phyloP scores from a whole-genome alignment of 53 echinoderm and acorn worm species.

The Patiria pectinifera region DNA sequence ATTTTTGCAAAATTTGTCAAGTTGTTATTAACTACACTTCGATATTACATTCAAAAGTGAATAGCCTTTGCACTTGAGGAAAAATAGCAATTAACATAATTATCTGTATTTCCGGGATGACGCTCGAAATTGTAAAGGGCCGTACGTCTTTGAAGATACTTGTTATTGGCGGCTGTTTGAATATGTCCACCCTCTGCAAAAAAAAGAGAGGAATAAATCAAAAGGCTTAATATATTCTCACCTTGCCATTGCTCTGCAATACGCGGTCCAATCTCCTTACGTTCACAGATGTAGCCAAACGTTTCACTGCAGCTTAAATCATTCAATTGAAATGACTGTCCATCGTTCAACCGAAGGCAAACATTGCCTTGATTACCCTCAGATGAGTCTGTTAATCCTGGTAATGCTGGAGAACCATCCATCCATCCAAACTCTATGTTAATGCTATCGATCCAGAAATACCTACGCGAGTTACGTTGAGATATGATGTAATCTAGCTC shows the following conservation, averaged over 20 bases:
- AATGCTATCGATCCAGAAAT: not conserved
- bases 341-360: not conserved
- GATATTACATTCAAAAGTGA: too few species aligned
- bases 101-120: too few species aligned
- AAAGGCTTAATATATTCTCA: not conserved
- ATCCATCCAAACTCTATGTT: not conserved
- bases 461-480: not conserved
- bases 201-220: too few species aligned
- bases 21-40: too few species aligned
- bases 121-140: too few species aligned
- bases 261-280: not conserved
- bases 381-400: not conserved
- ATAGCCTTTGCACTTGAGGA: too few species aligned
- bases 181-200: not conserved
- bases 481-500: not conserved
- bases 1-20: too few species aligned
- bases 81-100: too few species aligned
- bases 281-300: not conserved
- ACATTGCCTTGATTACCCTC: too few species aligned
- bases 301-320: not conserved
- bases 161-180: not conserved
- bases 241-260: not conserved
- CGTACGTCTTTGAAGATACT: too few species aligned
- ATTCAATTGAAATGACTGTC: not conserved
- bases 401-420: not conserved